These are phyloP conservation scores for Palaemon carinicauda DNA, from an alignment of 1,140 invertebrate genomes.

Conservation along the genomic window DNA sequence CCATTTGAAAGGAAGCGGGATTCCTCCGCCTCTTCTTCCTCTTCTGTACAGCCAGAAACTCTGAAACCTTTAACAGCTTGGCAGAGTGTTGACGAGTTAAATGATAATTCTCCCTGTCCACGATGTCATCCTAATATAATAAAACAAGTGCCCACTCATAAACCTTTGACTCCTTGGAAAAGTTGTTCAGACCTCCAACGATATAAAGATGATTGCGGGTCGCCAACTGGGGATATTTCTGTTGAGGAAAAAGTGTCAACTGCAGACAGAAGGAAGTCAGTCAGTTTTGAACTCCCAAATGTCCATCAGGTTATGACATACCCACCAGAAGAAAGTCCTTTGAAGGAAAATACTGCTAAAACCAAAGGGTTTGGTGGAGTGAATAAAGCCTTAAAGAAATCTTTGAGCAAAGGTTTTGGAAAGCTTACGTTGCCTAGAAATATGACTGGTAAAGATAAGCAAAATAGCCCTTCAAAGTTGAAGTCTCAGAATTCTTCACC, in stretches of 20 bases:
- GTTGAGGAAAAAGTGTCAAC: constrained; percentile 19
- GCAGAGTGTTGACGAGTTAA: constrained; percentile 4
- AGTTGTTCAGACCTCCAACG: constrained; percentile 25
- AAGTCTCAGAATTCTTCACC: background rate
- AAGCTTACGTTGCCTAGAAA: background rate
- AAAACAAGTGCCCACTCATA: background rate
- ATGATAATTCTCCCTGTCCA: background rate
- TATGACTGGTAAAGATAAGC: background rate
- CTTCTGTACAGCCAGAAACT: too few species aligned
- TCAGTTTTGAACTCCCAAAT: constrained; percentile 46
- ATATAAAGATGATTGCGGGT: background rate
- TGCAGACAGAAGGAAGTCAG: constrained; percentile 47
- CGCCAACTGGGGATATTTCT: background rate
- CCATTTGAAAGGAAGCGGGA: too few species aligned
- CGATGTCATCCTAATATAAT: background rate
- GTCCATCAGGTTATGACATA: constrained; percentile 26
- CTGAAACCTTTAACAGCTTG: background rate
- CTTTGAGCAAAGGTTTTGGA: constrained; percentile 25
- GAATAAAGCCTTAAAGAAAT: constrained; percentile 33
- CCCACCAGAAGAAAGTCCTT: constrained; percentile 17
- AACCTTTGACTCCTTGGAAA: constrained; percentile 14
- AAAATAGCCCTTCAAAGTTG: background rate
- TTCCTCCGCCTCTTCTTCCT: too few species aligned
- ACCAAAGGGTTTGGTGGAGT: background rate
- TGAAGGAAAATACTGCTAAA: background rate